Evolutionary conservation across 2,888 invertebrate species (phyloP), one percentile per base, ranked within the genome.

Genomic region (Drosophila acutilabella): DNA sequence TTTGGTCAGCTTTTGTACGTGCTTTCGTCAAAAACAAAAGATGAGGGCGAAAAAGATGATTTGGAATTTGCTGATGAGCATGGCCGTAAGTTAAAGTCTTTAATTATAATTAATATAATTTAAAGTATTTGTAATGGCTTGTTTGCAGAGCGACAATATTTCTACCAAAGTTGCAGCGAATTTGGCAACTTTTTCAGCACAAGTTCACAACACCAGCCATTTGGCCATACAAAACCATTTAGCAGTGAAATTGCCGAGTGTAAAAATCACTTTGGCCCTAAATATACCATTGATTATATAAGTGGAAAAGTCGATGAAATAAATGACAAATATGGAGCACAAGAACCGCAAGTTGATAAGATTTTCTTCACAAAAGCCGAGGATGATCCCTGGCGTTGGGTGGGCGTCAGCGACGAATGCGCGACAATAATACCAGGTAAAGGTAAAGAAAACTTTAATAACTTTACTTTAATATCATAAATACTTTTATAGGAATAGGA

Each of bases 81-180:
- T 11, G 1, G 13, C 0, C 0, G 70, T 70, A 53, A 42, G 60
- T 45, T n/a, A 2, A 1, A 30, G 1, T 40, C 1, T 10, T 13
- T 26, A 1, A 42, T 14, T 20, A 2, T 3, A 1, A 11, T n/a
- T n/a, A n/a, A n/a, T n/a, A n/a, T n/a, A 4, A 4, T 14, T 7
- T 6, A 0, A 0, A 3, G 5, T 10, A 1, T 10, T 26, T 41
- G 5, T 14, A 10, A 6, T 4, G 0, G 2, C 20, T 16, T 1
- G 0, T 30, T 26, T 53, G 2, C 36, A 95, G 95, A 93, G 90
- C 94, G 96, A 0, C 94, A 95, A 58, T 96, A 96, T 96, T 93
- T 93, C 0, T 96, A 96, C 90, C 96, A 97, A 92, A 95, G 95
- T 0, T 97, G 97, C 90, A 95, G 94, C 45, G 96, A 97, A 92